Percentiles rank a stretch among this genome's conserved stretches.
These are phyloP conservation scores for Chrysomela aeneicollis DNA, from an alignment of 2,888 invertebrate genomes.

Conservation along the genomic window DNA sequence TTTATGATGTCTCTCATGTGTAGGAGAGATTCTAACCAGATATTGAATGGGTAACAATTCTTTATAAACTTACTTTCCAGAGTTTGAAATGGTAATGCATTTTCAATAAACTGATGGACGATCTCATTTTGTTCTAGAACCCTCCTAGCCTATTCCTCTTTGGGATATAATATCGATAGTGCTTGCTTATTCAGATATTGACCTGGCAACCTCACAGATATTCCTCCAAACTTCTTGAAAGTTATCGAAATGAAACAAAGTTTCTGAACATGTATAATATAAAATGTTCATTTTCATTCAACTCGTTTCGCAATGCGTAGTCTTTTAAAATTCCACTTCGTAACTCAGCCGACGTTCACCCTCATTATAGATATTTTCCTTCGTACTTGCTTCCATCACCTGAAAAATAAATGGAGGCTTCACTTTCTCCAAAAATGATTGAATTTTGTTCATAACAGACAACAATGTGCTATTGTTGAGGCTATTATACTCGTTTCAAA, in stretches of 20 bases:
- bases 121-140: too few species aligned
- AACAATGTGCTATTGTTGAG: too few species aligned
- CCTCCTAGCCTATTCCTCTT: too few species aligned
- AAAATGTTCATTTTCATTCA: conserved; percentile 26
- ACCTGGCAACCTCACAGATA: neutral
- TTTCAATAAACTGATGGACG: too few species aligned
- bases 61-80: too few species aligned
- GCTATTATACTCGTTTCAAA: neutral
- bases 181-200: too few species aligned
- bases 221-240: conserved; percentile 2
- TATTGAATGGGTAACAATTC: too few species aligned
- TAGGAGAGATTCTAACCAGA: too few species aligned
- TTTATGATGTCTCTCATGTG: too few species aligned
- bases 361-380: neutral
- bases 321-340: neutral
- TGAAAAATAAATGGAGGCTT: conserved; percentile 1
- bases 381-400: neutral
- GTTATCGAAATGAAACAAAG: conserved; percentile 19
- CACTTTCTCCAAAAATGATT: neutral
- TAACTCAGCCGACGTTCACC: neutral
- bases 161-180: too few species aligned
- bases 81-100: too few species aligned
- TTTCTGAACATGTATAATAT: conserved; percentile 22
- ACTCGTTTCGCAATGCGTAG: conserved; percentile 39
- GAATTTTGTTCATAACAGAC: neutral